A percentile compares a stretch with the other conserved stretches of the same genome.
These are phyloP conservation scores for Malachius bipustulatus DNA, from an alignment of 2,888 invertebrate genomes.

Conservation along the genomic window DNA sequence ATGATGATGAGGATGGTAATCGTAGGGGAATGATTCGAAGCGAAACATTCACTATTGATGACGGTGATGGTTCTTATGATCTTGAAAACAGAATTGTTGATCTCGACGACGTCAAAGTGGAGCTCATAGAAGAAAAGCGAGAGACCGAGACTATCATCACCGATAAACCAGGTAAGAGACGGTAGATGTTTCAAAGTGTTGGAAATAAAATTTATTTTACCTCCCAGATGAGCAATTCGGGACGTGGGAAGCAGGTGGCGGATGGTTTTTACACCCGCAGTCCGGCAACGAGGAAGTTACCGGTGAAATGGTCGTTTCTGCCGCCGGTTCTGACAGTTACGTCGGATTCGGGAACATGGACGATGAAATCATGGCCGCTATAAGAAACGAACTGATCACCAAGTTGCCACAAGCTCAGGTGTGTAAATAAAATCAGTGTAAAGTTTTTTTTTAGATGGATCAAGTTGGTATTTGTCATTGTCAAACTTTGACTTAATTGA, in stretches of 20 bases:
- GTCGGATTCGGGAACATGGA: slow-evolving; percentile 47
- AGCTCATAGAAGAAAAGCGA: slow-evolving; percentile 12
- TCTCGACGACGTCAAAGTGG: slow-evolving; percentile 9
- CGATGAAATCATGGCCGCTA: slow-evolving; percentile 58
- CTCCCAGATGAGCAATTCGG: no score
- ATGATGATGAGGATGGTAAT: slow-evolving; percentile 13
- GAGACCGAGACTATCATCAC: slow-evolving; percentile 7
- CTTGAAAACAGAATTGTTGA: slow-evolving; percentile 13
- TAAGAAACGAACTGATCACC: slow-evolving; percentile 56
- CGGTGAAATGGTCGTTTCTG: slow-evolving; percentile 26
- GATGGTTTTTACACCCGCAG: slow-evolving; percentile 39
- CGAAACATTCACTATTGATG: slow-evolving; percentile 5
- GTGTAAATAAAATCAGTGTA: slow-evolving; percentile 17
- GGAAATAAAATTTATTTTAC: no score
- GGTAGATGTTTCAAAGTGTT: no score
- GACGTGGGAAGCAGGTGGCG: slow-evolving; percentile 29
- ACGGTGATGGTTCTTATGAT: slow-evolving; percentile 4
- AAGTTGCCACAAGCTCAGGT: slow-evolving; percentile 60
- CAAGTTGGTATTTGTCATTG: slow-evolving; percentile 1
- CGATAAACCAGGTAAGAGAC: slow-evolving; percentile 5
- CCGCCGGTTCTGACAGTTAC: slow-evolving; percentile 30
- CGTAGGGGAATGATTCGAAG: slow-evolving; percentile 9
- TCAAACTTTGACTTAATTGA: no score
- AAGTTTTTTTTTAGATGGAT: slow-evolving; percentile 4
- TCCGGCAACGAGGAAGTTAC: slow-evolving; percentile 26